These are phyloP conservation scores for Equus przewalskii DNA, from an alignment of 2,113 vertebrate genomes.

Conservation along the genomic window DNA sequence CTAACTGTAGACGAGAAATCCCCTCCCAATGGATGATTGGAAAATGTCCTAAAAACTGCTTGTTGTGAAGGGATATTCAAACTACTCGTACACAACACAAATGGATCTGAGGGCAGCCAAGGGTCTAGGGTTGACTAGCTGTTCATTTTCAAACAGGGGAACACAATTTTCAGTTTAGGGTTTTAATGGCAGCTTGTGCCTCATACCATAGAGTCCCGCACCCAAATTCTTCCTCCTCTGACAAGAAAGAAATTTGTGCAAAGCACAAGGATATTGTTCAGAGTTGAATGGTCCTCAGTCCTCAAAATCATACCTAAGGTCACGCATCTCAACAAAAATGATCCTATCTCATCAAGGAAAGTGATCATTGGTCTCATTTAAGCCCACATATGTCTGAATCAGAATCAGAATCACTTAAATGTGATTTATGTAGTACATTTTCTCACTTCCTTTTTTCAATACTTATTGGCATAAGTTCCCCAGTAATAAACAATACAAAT, in stretches of 20 bases:
- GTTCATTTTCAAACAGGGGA: neutral
- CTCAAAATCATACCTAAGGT: neutral
- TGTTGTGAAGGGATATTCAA: neutral
- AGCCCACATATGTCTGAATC: neutral
- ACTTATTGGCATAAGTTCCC: neutral
- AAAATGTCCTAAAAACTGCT: neutral
- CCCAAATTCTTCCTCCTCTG: conserved; percentile 33
- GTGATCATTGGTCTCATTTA: neutral
- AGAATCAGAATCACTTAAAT: neutral
- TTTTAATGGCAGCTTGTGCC: conserved; percentile 35
- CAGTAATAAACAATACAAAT: conserved; percentile 41
- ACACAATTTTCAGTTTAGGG: neutral
- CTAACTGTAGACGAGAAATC: neutral
- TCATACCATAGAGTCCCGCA: neutral
- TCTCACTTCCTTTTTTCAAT: neutral
- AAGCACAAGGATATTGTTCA: neutral
- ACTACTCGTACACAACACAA: neutral
- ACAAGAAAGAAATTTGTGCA: conserved; percentile 9
- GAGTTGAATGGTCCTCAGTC: neutral
- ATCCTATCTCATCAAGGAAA: neutral
- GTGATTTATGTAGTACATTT: conserved; percentile 22
- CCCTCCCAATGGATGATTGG: neutral
- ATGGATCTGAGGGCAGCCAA: neutral
- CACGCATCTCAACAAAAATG: neutral
- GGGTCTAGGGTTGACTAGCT: neutral